phyloP scores from a whole-genome alignment of 2,888 invertebrate species.

The Nineta flava region DNA sequence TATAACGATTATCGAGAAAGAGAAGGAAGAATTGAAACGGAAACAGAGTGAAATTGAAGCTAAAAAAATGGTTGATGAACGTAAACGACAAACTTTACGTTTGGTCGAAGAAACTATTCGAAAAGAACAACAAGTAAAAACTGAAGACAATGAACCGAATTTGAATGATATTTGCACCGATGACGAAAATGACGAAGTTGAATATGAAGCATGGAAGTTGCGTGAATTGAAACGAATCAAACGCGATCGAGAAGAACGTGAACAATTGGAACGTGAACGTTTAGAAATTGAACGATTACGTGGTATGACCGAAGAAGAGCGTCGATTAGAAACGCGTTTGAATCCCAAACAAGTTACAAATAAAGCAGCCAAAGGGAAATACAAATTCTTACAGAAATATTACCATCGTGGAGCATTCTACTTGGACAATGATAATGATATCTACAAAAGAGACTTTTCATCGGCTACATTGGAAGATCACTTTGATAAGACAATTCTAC shows the following conservation, averaged over 20 bases:
- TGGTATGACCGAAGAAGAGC: conserved; percentile 91
- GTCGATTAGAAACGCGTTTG: conserved; percentile 69
- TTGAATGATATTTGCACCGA: conserved; percentile 81
- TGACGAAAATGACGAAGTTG: conserved; percentile 90
- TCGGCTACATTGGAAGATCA: conserved; percentile 96
- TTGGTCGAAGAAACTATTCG: conserved; percentile 80
- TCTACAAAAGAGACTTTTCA: conserved; percentile 85
- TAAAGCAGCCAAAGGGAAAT: conserved; percentile 92
- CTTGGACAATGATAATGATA: conserved; percentile 81
- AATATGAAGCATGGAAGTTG: conserved; percentile 96
- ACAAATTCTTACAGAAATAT: conserved; percentile 98
- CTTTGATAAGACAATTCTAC: conserved; percentile 95
- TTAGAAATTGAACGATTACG: conserved; percentile 79
- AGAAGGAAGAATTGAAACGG: conserved; percentile 69
- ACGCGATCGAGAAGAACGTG: conserved; percentile 88
- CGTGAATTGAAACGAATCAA: conserved; percentile 93
- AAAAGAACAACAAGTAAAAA: conserved; percentile 56
- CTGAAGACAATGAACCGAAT: conserved; percentile 57
- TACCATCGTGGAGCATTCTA: conserved; percentile 99
- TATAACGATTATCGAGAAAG: conserved; percentile 88
- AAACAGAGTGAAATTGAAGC: conserved; percentile 73
- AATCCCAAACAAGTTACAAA: conserved; percentile 91
- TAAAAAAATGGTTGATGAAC: conserved; percentile 73
- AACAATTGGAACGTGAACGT: conserved; percentile 77
- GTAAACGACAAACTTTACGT: conserved; percentile 72